Evolutionary conservation across 2,888 invertebrate species (phyloP).

Genomic region (Acanthoscelides obtectus): DNA sequence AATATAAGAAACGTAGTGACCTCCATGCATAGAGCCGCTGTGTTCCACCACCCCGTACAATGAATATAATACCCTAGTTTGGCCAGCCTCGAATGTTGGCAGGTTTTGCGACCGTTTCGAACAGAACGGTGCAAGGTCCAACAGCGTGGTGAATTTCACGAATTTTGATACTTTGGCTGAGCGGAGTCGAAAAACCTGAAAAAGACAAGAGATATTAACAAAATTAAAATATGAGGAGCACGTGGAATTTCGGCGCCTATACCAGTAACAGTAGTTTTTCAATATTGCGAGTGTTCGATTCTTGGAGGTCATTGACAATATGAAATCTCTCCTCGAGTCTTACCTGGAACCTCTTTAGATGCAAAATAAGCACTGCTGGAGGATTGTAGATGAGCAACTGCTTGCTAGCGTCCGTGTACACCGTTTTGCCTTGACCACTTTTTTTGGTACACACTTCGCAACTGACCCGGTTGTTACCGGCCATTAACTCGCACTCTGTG

Average conservation of each 20-base stretch:
- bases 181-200: conserved; percentile 50
- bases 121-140: conserved; percentile 91
- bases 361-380: conserved; percentile 90
- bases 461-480: conserved; percentile 85
- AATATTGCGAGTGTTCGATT: too few species aligned
- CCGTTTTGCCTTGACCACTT: conserved; percentile 66
- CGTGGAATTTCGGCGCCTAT: too few species aligned
- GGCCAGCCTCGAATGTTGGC: conserved; percentile 46
- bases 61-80: conserved; percentile 65
- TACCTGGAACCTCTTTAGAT: conserved; percentile 93
- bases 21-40: conserved; percentile 83
- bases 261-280: too few species aligned
- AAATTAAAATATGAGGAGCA: too few species aligned
- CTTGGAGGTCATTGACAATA: too few species aligned
- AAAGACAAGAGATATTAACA: too few species aligned
- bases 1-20: conserved; percentile 92
- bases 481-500: conserved; percentile 84
- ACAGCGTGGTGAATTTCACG: conserved; percentile 78
- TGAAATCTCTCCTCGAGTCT: too few species aligned
- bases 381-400: conserved; percentile 84
- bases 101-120: conserved; percentile 59
- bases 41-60: conserved; percentile 96
- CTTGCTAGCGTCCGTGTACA: conserved; percentile 78
- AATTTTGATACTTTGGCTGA: conserved; percentile 76
- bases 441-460: conserved; percentile 85